Conservation (phyloP, 2,113 vertebrate species). For the Heterotilapia buettikoferi region DNA sequence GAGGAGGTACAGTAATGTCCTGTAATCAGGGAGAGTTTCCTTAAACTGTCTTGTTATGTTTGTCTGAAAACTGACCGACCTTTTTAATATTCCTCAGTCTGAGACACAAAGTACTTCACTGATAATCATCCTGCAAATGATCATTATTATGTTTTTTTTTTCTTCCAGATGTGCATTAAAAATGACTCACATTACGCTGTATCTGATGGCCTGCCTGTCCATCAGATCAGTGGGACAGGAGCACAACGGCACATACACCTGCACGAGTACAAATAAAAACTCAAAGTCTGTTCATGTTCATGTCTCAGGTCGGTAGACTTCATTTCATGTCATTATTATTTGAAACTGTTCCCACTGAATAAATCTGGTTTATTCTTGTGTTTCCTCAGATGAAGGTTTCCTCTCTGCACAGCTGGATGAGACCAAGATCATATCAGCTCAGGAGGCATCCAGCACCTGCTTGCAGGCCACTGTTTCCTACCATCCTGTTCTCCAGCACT, state of each 20-base stretch:
- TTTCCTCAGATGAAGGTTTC: constrained; percentile 75
- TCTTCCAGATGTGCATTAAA: constrained; percentile 36
- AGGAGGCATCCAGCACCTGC: constrained; percentile 65
- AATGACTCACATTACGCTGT: rapidly evolving
- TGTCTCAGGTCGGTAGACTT: constrained; percentile 72
- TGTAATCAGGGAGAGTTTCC: not conserved
- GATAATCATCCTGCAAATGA: not conserved
- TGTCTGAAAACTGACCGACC: not conserved
- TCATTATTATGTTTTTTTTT: not conserved
- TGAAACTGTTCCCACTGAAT: not conserved
- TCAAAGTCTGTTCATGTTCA: constrained; percentile 69
- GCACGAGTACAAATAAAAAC: constrained; percentile 48
- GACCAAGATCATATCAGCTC: constrained; percentile 64
- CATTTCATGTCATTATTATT: not conserved
- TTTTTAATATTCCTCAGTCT: not conserved
- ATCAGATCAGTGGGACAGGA: constrained; percentile 27
- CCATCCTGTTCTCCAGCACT: constrained; percentile 73
- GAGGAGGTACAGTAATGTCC: constrained; percentile 16
- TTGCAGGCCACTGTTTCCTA: constrained; percentile 78
- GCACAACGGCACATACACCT: constrained; percentile 73
- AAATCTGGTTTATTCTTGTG: not conserved
- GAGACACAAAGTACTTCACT: not conserved
- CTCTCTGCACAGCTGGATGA: constrained; percentile 73
- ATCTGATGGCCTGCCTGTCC: constrained; percentile 26
- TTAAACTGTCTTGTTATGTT: not conserved